phyloP scores from a whole-genome alignment of 2,113 vertebrate genomes.

The Paradisaea rubra region DNA sequence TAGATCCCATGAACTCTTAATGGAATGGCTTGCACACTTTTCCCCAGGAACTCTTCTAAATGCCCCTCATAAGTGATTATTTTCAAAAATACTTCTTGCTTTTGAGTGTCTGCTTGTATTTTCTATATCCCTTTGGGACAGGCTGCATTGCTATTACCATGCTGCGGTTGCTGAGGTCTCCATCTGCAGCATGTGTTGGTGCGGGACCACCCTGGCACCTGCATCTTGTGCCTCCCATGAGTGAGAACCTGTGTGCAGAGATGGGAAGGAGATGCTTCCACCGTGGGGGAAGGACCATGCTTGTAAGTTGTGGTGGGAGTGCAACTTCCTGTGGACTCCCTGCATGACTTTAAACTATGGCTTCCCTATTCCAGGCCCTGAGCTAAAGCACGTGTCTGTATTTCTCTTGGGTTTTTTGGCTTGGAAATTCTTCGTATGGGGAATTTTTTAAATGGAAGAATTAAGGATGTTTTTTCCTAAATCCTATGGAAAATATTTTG shows the following conservation, averaged over 20 bases:
- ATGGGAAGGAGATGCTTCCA: background rate
- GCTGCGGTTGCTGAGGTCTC: background rate
- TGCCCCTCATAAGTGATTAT: background rate
- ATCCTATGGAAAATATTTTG: background rate
- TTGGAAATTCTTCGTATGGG: background rate
- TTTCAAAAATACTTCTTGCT: background rate
- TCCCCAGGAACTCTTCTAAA: background rate
- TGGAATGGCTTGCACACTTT: background rate
- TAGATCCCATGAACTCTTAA: background rate
- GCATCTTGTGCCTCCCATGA: background rate
- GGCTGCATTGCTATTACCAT: background rate
- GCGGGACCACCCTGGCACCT: background rate
- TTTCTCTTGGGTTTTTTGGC: background rate
- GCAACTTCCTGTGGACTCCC: background rate
- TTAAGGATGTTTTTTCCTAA: background rate
- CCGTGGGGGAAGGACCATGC: background rate
- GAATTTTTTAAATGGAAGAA: background rate
- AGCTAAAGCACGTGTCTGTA: background rate
- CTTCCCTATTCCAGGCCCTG: background rate
- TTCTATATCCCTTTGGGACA: background rate
- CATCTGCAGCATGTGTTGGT: accelerated
- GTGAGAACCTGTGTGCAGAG: background rate
- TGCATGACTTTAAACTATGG: background rate
- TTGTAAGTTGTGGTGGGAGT: background rate
- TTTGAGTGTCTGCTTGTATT: background rate